phyloP scores from a whole-genome alignment of 2,797 vertebrate genomes.

The Amblyraja radiata region DNA sequence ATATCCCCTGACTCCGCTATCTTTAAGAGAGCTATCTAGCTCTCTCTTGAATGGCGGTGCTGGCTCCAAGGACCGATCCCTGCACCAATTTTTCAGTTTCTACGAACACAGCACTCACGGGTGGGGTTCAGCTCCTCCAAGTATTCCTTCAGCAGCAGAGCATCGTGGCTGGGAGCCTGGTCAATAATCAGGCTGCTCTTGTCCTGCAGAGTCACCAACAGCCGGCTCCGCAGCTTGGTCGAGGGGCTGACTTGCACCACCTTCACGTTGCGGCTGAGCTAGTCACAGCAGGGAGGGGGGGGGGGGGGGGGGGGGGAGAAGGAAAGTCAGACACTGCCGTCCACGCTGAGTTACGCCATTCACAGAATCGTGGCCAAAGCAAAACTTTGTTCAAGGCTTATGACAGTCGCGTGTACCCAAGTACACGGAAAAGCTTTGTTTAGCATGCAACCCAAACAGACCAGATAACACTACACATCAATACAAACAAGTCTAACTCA shows the following conservation, averaged over 20 bases:
- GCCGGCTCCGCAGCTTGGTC: constrained; percentile 60
- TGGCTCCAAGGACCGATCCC: too few relatives aligned
- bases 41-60: too few relatives aligned
- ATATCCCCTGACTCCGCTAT: too few relatives aligned
- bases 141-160: constrained; percentile 78
- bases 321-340: neutral
- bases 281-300: too few relatives aligned
- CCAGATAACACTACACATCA: too few relatives aligned
- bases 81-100: too few relatives aligned
- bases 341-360: neutral
- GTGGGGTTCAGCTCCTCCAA: constrained; percentile 78
- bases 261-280: constrained; percentile 95
- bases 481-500: too few relatives aligned
- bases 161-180: constrained; percentile 66
- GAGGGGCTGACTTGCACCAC: constrained; percentile 62
- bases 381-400: neutral
- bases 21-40: too few relatives aligned
- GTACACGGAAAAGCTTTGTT: too few relatives aligned
- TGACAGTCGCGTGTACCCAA: neutral
- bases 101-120: constrained; percentile 56
- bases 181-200: constrained; percentile 75
- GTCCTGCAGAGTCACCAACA: constrained; percentile 81
- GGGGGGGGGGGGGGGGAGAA: neutral
- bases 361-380: neutral
- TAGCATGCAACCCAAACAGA: too few relatives aligned